phyloP scores from a whole-genome alignment of 2,888 invertebrate species.

The Syrphus vitripennis region DNA sequence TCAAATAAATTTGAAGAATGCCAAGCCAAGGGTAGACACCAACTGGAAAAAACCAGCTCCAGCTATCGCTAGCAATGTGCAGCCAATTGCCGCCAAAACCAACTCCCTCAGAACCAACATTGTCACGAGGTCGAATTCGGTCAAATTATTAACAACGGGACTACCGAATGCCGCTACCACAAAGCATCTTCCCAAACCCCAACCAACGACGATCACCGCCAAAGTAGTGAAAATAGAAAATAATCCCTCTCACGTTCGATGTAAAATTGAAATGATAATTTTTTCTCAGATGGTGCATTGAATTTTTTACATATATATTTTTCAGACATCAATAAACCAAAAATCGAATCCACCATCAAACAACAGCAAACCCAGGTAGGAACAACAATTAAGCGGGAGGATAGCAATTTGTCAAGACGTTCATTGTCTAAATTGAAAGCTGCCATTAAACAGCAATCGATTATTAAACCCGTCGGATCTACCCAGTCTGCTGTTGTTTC shows the following conservation, averaged over 20 bases:
- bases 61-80: slow-evolving; percentile 31
- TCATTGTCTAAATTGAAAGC: slow-evolving; percentile 78
- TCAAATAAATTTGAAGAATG: slow-evolving; percentile 76
- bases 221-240: slow-evolving; percentile 75
- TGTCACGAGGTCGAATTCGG: slow-evolving; percentile 76
- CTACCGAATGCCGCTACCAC: slow-evolving; percentile 49
- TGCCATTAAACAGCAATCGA: slow-evolving; percentile 72
- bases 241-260: slow-evolving; percentile 73
- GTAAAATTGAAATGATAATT: slow-evolving; percentile 62
- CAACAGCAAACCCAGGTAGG: slow-evolving; percentile 25
- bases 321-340: slow-evolving; percentile 54
- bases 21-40: slow-evolving; percentile 80
- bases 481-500: not conserved
- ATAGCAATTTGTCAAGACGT: slow-evolving; percentile 78
- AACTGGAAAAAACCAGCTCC: slow-evolving; percentile 78
- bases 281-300: not conserved
- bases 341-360: slow-evolving; percentile 39
- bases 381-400: slow-evolving; percentile 77
- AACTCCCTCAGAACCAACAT: slow-evolving; percentile 49
- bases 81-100: slow-evolving; percentile 36
- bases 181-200: slow-evolving; percentile 63
- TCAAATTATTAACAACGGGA: slow-evolving; percentile 72
- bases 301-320: slow-evolving; percentile 44
- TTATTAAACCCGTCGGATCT: not conserved
- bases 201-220: slow-evolving; percentile 74